phyloP scores from a whole-genome alignment of 1,140 invertebrate genomes.

The Pogonognathellus flavescens region DNA sequence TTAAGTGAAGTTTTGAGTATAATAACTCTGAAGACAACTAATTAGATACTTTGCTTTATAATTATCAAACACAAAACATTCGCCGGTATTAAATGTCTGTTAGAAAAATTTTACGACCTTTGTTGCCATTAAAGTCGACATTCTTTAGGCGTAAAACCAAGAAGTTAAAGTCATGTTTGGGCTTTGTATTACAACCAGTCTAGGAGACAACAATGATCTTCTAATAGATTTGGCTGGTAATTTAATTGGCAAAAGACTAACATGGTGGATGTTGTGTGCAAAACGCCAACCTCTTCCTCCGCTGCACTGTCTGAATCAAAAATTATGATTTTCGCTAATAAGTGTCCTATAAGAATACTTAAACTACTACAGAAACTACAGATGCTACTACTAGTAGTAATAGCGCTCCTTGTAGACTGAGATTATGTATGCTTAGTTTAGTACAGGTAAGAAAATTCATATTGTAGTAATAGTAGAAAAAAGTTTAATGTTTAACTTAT shows the following conservation, averaged over 20 bases:
- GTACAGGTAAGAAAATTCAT: too few relatives aligned
- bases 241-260: slow-evolving; percentile 20
- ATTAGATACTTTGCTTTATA: slow-evolving; percentile 50
- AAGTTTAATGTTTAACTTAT: too few relatives aligned
- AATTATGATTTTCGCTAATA: slow-evolving; percentile 25
- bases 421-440: too few relatives aligned
- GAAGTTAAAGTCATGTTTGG: slow-evolving; percentile 32
- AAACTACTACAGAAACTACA: too few relatives aligned
- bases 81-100: slow-evolving; percentile 42
- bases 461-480: too few relatives aligned
- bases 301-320: slow-evolving; percentile 16
- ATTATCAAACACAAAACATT: slow-evolving; percentile 28
- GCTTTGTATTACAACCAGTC: slow-evolving; percentile 17
- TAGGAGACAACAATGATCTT: slow-evolving; percentile 26
- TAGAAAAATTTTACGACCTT: slow-evolving; percentile 20
- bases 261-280: neutral
- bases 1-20: slow-evolving; percentile 12
- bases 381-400: neutral
- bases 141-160: slow-evolving; percentile 42
- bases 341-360: too few relatives aligned
- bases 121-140: slow-evolving; percentile 41
- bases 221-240: slow-evolving; percentile 30
- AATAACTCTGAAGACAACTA: slow-evolving; percentile 25
- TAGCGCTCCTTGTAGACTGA: too few relatives aligned
- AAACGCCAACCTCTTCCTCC: neutral